Conservation (phyloP, 2,113 vertebrate species). For the Misgurnus mizolepis region DNA sequence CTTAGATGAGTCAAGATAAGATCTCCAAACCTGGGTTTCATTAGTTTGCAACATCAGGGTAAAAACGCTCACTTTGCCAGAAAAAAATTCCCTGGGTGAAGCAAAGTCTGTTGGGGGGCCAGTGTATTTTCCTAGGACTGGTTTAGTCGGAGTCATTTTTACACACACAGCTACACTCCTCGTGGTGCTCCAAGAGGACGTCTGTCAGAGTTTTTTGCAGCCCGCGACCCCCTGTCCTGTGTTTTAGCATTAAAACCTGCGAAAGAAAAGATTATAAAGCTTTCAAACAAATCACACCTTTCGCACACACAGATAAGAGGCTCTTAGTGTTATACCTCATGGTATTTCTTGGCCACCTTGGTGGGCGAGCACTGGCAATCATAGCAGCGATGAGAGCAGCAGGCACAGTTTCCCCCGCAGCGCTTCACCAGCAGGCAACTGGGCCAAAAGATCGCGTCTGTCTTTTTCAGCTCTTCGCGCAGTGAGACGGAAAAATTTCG, state of each 20-base stretch:
- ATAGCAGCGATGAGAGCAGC: slow-evolving; percentile 87
- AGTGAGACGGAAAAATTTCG: slow-evolving; percentile 93
- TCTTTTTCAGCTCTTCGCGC: slow-evolving; percentile 91
- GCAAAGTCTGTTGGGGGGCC: slow-evolving; percentile 5
- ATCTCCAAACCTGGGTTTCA: slow-evolving; percentile 17
- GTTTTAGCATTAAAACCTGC: slow-evolving; percentile 92
- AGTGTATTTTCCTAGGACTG: slow-evolving; percentile 41
- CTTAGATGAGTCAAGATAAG: slow-evolving; percentile 23
- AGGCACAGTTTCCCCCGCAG: slow-evolving; percentile 96
- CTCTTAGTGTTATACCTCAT: slow-evolving; percentile 79
- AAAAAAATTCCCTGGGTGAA: slow-evolving; percentile 34
- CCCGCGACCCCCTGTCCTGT: slow-evolving; percentile 80
- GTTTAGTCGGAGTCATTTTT: slow-evolving; percentile 84
- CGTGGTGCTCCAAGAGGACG: slow-evolving; percentile 92
- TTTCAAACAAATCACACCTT: neutral
- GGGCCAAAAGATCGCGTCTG: slow-evolving; percentile 97
- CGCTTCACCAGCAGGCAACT: slow-evolving; percentile 94
- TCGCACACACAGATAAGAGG: neutral
- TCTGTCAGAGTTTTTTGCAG: slow-evolving; percentile 93
- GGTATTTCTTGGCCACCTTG: slow-evolving; percentile 90
- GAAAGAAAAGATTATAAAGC: neutral
- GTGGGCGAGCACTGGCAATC: slow-evolving; percentile 91
- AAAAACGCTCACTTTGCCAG: slow-evolving; percentile 28
- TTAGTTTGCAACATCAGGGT: slow-evolving; percentile 17
- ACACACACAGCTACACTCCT: slow-evolving; percentile 93